Base-by-base conservation (phyloP, 2,888 invertebrate species). In the Eristalis tenax region DNA sequence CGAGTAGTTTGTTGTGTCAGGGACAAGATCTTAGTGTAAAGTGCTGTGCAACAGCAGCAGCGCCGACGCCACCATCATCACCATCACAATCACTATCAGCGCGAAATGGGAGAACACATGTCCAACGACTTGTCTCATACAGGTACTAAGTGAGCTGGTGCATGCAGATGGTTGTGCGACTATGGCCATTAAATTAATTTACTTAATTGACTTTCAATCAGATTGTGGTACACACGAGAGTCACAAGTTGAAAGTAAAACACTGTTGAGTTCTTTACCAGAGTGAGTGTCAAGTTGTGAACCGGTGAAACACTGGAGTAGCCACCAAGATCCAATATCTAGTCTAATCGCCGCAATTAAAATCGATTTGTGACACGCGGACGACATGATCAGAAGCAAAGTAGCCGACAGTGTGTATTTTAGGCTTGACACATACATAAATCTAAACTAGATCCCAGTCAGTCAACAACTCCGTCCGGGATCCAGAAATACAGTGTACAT, bases 141-240 rank as follows among this genome's bases (percentile, higher is more conserved):
- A 77, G 56, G 75, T 70, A 66, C 26, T 40, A 23, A 61, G 28
- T 28, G 26, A 40, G 0, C 28, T n/a, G 63, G 65, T 59, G 74
- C 26, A 22, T 23, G 22, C 11, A 50, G 77, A 18, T 26, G 50
- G 74, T 73, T 38, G 63, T 70, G 32, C 32, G 32, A 32, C 32
- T 32, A 43, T 77, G 82, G 70, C 71, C 83, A 87, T 87, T 87
- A 87, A 83, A 79, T 83, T 83, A 87, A 87, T 87, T 76, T 79
- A 76, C 87, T 83, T 87, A 87, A 87, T 87, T 87, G 83, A 76
- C 87, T 87, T 83, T 87, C 79, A 80, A 87, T 83, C 83, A 80
- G 79, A 83, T 87, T 75, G 70, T 26, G 75, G 63, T 65, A 80
- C 63, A 43, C 22, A n/a, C 50, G 18, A 11, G 40, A 22, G 61